These are phyloP conservation scores for Lerista edwardsae DNA, from an alignment of 2,797 vertebrate species.

Conservation along the genomic window DNA sequence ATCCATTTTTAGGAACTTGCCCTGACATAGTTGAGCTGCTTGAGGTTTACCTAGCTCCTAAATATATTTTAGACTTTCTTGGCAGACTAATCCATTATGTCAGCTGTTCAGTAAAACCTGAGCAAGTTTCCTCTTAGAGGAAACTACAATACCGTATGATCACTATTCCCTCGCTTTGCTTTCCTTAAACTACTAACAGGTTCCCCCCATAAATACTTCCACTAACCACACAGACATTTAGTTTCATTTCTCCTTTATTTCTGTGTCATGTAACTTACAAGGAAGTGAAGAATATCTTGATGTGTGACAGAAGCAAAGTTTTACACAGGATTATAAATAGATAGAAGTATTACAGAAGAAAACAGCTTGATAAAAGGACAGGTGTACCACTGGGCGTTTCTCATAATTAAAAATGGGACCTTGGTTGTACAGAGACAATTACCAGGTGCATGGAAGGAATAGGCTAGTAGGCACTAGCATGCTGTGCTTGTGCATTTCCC, in stretches of 20 bases:
- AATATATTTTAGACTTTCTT: too few species aligned
- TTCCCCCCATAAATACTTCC: slow-evolving; percentile 8
- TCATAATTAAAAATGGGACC: slow-evolving; percentile 18
- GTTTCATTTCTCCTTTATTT: slow-evolving; percentile 72
- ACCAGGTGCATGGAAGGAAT: background rate
- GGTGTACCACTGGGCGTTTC: background rate
- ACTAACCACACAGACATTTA: slow-evolving; percentile 56
- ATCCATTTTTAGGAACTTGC: too few species aligned
- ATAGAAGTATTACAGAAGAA: slow-evolving; percentile 77
- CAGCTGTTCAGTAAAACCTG: too few species aligned
- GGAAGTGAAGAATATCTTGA: slow-evolving; percentile 71
- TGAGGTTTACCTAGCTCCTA: too few species aligned
- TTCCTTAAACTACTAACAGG: too few species aligned
- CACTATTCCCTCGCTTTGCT: too few species aligned
- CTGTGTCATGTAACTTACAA: slow-evolving; percentile 78
- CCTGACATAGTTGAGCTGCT: too few species aligned
- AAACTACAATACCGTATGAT: too few species aligned
- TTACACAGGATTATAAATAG: slow-evolving; percentile 76
- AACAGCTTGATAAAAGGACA: slow-evolving; percentile 26
- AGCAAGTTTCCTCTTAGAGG: too few species aligned
- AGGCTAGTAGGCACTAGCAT: background rate
- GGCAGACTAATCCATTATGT: too few species aligned
- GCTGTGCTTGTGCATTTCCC: slow-evolving; percentile 1
- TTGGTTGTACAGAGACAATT: background rate
- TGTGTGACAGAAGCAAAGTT: slow-evolving; percentile 80